These are phyloP conservation scores for Catagonus wagneri DNA, from an alignment of 2,113 vertebrate genomes.

Conservation along the genomic window DNA sequence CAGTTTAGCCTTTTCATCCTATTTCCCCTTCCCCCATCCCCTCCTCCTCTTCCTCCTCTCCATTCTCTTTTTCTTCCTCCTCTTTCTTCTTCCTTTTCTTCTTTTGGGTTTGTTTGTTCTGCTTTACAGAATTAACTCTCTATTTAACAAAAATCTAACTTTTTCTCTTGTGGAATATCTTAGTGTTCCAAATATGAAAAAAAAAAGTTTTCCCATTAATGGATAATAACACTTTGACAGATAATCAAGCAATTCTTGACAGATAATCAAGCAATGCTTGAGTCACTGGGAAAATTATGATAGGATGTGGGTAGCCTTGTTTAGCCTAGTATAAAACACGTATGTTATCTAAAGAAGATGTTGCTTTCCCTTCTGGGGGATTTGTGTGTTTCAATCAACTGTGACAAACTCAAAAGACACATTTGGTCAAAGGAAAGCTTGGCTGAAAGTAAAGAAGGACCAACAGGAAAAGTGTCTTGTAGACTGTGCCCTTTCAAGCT, in stretches of 20 bases:
- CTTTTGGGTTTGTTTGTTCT: neutral
- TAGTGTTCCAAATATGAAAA: neutral
- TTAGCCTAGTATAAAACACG: neutral
- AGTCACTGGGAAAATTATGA: neutral
- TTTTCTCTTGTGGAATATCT: neutral
- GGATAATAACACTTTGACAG: conserved; percentile 20
- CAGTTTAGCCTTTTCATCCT: too few relatives aligned
- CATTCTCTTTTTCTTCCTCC: neutral
- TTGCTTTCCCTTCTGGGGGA: neutral
- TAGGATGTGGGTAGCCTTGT: neutral
- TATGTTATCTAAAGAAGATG: neutral
- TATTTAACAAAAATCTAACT: neutral
- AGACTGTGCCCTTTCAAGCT: conserved; percentile 64
- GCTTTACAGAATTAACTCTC: conserved; percentile 9
- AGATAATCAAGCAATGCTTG: neutral
- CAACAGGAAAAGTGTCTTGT: neutral
- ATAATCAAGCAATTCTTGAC: conserved; percentile 1
- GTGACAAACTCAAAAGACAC: conserved; percentile 23
- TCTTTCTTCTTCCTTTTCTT: neutral
- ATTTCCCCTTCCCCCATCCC: neutral
- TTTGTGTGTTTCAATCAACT: conserved; percentile 46
- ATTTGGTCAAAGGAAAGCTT: conserved; percentile 30
- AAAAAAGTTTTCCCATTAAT: conserved; percentile 7
- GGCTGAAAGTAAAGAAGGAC: conserved; percentile 2
- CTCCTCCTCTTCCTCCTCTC: too few relatives aligned